These are phyloP conservation scores for Peromyscus eremicus DNA, from an alignment of 2,797 vertebrate species.

Conservation along the genomic window DNA sequence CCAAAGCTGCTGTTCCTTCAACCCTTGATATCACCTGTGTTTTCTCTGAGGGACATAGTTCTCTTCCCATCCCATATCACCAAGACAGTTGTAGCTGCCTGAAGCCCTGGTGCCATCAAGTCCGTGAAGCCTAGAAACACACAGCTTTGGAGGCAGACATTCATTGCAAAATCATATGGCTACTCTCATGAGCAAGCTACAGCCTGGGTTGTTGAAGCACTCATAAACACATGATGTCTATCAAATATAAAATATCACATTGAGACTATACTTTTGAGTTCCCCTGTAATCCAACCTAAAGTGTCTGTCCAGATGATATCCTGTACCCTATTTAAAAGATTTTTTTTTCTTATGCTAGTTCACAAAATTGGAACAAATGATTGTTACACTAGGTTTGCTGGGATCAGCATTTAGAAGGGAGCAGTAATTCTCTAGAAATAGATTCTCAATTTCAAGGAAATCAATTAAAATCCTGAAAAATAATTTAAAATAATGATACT, in stretches of 20 bases:
- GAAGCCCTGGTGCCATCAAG: no score
- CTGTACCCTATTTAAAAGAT: neutral
- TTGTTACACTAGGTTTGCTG: neutral
- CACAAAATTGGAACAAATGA: neutral
- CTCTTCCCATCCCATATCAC: no score
- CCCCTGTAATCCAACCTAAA: neutral
- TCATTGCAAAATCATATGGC: neutral
- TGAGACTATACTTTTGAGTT: neutral
- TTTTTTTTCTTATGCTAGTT: neutral
- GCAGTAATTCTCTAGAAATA: neutral
- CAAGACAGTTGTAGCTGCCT: no score
- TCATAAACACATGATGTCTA: neutral
- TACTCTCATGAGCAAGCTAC: neutral
- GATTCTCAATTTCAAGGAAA: neutral
- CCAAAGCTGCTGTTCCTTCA: no score
- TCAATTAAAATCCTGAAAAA: neutral
- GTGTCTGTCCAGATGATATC: neutral
- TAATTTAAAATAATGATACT: neutral
- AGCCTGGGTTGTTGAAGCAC: neutral
- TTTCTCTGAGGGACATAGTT: no score
- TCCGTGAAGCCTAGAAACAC: no score
- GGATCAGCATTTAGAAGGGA: neutral
- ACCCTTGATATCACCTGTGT: no score
- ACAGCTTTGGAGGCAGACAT: no score
- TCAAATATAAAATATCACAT: neutral